These are phyloP conservation scores for Sphaerodactylus townsendi DNA, from an alignment of 2,113 vertebrate species.

Conservation along the genomic window DNA sequence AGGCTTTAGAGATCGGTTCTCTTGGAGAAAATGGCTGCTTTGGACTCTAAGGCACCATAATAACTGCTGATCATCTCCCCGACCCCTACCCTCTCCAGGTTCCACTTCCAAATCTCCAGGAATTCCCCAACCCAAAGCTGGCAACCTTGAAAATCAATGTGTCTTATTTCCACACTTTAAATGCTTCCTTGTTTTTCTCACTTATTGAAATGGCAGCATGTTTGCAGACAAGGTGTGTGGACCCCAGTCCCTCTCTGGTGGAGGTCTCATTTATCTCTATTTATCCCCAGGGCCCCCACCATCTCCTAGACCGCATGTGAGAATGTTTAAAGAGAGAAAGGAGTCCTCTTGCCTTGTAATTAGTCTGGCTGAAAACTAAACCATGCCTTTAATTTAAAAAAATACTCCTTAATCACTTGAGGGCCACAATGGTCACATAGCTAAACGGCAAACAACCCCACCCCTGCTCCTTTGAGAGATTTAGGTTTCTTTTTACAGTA, in stretches of 20 bases:
- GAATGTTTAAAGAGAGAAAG: not conserved
- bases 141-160: not conserved
- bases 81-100: too few relatives aligned
- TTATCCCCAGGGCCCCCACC: not conserved
- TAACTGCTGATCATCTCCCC: too few relatives aligned
- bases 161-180: not conserved
- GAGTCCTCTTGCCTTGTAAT: conserved; percentile 10
- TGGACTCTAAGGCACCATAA: too few relatives aligned
- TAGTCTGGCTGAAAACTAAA: conserved; percentile 12
- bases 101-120: too few relatives aligned
- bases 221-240: rapidly evolving
- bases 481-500: not conserved
- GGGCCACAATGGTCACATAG: not conserved
- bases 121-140: too few relatives aligned
- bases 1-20: too few relatives aligned
- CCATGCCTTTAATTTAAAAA: not conserved
- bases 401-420: not conserved
- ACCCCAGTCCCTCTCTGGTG: rapidly evolving
- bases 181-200: not conserved
- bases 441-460: rapidly evolving
- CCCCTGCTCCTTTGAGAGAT: rapidly evolving
- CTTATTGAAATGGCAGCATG: rapidly evolving
- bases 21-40: too few relatives aligned
- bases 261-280: rapidly evolving
- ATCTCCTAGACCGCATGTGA: not conserved